Evolutionary conservation across 2,888 invertebrate species (phyloP), one percentile per base, ranked within the genome.

Genomic region (Nysson spinosus): DNA sequence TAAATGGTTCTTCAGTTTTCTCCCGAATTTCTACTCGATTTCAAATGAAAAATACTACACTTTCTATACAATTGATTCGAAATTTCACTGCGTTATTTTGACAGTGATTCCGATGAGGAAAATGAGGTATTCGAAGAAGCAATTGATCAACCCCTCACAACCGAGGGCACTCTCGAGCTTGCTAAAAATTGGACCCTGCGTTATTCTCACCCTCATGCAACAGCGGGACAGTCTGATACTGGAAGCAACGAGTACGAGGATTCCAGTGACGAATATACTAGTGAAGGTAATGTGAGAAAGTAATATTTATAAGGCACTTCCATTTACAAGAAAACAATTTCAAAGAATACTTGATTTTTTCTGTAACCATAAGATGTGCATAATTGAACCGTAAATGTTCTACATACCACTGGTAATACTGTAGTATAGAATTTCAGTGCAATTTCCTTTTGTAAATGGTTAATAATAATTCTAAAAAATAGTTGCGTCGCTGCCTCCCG

Each of bases 121-220:
- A 92, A 91, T 63, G 92, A 91, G 79, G 90, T 90, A 14, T 92
- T 90, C 77, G 92, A 93, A 79, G 93, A 93, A 83, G 92, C 92
- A 4, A 89, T 92, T 71, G 92, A 92, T 70, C 90, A 90, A 72
- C 90, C 90, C 3, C 83, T 90, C 34, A 91, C 91, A n/a, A 90
- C 91, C 44, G 91, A 91, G 78, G 92, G 93, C 76, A 93, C 93
- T 0, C 86, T 93, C 47, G 90, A 92, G 77, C 88, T 93, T 77
- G 93, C 93, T 0, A 92, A 93, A 75, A 90, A 91, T 67, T 93
- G 92, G 91, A 92, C 92, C 35, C 86, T 90, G 52, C 87, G 90
- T 20, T 91, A 91, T 76, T 88, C 88, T 4, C 84, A 87, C 60
- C 83, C 83, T 0, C 83, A 86, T 47, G 76, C 80, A 35, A 68